A percentile compares a stretch with the other conserved stretches of the same genome.
Conservation (phyloP, 2,113 vertebrate genomes). For the Oryzias melastigma region DNA sequence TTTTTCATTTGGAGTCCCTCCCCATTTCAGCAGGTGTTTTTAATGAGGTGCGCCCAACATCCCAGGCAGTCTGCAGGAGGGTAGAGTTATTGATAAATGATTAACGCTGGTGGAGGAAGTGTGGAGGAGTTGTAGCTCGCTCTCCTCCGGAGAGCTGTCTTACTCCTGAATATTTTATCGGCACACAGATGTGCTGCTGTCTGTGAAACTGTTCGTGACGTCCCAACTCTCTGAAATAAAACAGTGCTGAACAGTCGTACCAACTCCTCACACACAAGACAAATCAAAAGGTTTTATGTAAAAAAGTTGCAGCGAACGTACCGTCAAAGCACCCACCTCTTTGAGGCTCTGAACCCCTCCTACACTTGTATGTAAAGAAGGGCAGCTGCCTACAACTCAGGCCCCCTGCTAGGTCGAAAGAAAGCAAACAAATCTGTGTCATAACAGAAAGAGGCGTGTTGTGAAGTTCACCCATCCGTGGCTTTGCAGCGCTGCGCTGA, state of each 20-base stretch:
- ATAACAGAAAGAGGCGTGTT: conserved; percentile 59
- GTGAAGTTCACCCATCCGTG: conserved; percentile 55
- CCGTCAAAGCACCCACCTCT: conserved; percentile 45
- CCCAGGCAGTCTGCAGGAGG: conserved; percentile 64
- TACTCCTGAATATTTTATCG: conserved; percentile 81
- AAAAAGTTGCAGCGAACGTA: conserved; percentile 34
- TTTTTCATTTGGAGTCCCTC: conserved; percentile 76
- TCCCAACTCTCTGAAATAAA: conserved; percentile 67
- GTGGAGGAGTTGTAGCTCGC: conserved; percentile 69
- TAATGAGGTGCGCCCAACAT: conserved; percentile 69
- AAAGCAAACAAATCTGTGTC: conserved; percentile 61
- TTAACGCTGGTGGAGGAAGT: conserved; percentile 77
- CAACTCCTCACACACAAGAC: conserved; percentile 40
- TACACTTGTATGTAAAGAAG: conserved; percentile 44
- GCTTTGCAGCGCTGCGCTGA: conserved; percentile 58
- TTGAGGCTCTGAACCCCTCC: conserved; percentile 45
- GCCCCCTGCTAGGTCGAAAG: conserved; percentile 42
- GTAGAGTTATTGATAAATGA: conserved; percentile 82
- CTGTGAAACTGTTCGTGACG: conserved; percentile 75
- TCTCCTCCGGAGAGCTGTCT: conserved; percentile 73
- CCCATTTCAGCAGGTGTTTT: conserved; percentile 69
- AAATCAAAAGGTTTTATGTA: conserved; percentile 45
- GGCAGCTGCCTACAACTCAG: conserved; percentile 47
- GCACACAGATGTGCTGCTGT: conserved; percentile 82
- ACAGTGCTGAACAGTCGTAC: conserved; percentile 57